Evolutionary conservation across 2,113 vertebrate genomes (phyloP), one percentile per base, ranked within the genome.

Genomic region (Cephalopholis sonnerati): DNA sequence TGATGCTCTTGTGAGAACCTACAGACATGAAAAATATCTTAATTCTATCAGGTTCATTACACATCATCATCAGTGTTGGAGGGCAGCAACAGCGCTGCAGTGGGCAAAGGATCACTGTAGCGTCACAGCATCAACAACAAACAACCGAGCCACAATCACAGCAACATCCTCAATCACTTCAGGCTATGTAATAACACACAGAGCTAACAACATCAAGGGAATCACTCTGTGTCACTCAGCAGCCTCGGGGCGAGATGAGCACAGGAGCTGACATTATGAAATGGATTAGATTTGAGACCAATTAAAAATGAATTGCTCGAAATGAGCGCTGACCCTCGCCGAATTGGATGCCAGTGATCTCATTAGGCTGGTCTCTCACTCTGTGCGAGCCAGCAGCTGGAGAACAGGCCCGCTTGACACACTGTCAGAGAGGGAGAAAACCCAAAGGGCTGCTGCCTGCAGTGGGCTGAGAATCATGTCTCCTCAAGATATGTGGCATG

Each of bases 221-320:
- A 88, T 91, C 72, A 50, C 77, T 82, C 64, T 18, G 64, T 77
- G 84, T 83, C 88, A 91, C 74, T 87, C 87, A 85, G 70, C 68
- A 51, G 66, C 70, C 76, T 66, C 18, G 16, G 87, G 78, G 87
- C 55, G 6, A 89, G 91, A 94, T 72, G 84, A 93, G 89, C 82
- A 92, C 89, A 66, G 69, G 83, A 88, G 86, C 88, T 91, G 93
- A 93, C 93, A 88, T 92, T 89, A 94, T 79, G 84, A 92, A 95
- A 95, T 93, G 81, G 90, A 94, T 95, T 95, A 92, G 88, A 94
- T 95, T 93, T 93, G 87, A 94, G 90, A 88, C 93, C 94, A 96
- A 94, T 95, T 95, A 96, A 94, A 95, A 93, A 90, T 82, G 93
- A 95, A 95, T 95, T 93, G 92, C 86, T 90, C 69, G 71, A 88